Evolutionary conservation across 2,888 invertebrate genomes (phyloP).

Genomic region (Xestia c-nigrum): DNA sequence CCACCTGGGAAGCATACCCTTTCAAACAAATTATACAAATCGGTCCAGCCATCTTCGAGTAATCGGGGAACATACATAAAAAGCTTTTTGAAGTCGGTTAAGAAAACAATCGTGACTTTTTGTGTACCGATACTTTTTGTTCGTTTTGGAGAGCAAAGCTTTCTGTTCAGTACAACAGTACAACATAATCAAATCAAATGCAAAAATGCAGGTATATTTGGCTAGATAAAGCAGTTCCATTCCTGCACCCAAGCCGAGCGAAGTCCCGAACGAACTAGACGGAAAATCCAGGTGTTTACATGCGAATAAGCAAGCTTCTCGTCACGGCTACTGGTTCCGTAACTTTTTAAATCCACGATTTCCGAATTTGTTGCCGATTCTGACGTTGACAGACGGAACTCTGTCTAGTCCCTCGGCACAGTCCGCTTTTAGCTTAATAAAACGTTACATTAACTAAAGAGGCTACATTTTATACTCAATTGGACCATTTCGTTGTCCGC

Average conservation of each 20-base stretch:
- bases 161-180: background rate
- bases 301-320: constrained; percentile 1
- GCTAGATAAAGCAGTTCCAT: background rate
- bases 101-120: background rate
- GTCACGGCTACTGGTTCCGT: constrained; percentile 2
- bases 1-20: too few relatives aligned
- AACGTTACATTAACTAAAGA: constrained; percentile 54
- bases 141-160: background rate
- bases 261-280: background rate
- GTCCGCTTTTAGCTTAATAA: constrained; percentile 53
- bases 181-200: background rate
- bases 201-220: background rate
- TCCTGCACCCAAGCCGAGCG: background rate
- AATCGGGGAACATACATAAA: too few relatives aligned
- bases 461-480: constrained; percentile 58
- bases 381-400: constrained; percentile 52
- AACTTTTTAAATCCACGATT: constrained; percentile 22
- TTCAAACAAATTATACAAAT: too few relatives aligned
- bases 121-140: background rate
- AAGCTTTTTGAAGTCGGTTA: too few relatives aligned
- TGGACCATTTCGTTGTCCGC: constrained; percentile 49
- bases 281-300: constrained; percentile 6
- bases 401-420: constrained; percentile 20
- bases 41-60: too few relatives aligned
- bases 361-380: constrained; percentile 25